phyloP scores from a whole-genome alignment of 2,797 vertebrate genomes.

The Myoxocephalus aenaeus region DNA sequence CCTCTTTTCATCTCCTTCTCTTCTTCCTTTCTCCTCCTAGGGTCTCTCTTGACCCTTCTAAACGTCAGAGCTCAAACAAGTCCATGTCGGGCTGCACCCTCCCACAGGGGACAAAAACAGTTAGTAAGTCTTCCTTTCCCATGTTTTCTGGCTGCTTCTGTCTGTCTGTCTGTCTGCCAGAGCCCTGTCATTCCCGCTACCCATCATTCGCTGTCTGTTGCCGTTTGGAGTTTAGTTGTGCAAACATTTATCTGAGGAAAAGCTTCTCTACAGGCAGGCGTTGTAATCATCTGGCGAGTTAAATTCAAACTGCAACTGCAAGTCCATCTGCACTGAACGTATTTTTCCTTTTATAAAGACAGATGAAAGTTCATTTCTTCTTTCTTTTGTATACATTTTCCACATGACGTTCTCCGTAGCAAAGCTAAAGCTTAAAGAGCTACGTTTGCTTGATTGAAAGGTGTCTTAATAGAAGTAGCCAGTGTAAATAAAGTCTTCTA shows the following conservation, averaged over 20 bases:
- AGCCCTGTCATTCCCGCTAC: slow-evolving; percentile 45
- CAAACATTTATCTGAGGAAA: slow-evolving; percentile 26
- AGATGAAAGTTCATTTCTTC: not conserved
- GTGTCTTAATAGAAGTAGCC: not conserved
- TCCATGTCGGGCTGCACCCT: slow-evolving; percentile 94
- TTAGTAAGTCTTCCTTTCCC: slow-evolving; percentile 94
- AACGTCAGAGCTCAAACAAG: slow-evolving; percentile 97
- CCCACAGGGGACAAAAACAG: slow-evolving; percentile 96
- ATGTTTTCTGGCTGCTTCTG: slow-evolving; percentile 79
- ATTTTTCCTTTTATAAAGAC: not conserved
- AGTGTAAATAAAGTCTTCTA: not conserved
- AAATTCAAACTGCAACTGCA: not conserved
- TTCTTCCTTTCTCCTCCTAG: slow-evolving; percentile 83
- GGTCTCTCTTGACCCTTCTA: slow-evolving; percentile 99
- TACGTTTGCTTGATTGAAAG: not conserved
- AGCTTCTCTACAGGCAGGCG: slow-evolving; percentile 39
- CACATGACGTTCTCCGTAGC: not conserved
- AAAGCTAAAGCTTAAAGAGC: not conserved
- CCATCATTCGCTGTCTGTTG: slow-evolving; percentile 55
- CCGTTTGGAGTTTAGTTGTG: slow-evolving; percentile 49
- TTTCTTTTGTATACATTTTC: not conserved
- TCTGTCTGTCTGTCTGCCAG: slow-evolving; percentile 54
- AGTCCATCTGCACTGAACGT: not conserved
- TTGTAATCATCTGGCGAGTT: not conserved
- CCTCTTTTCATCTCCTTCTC: slow-evolving; percentile 69